Conservation (phyloP, 2,113 vertebrate species). For the Numida meleagris region DNA sequence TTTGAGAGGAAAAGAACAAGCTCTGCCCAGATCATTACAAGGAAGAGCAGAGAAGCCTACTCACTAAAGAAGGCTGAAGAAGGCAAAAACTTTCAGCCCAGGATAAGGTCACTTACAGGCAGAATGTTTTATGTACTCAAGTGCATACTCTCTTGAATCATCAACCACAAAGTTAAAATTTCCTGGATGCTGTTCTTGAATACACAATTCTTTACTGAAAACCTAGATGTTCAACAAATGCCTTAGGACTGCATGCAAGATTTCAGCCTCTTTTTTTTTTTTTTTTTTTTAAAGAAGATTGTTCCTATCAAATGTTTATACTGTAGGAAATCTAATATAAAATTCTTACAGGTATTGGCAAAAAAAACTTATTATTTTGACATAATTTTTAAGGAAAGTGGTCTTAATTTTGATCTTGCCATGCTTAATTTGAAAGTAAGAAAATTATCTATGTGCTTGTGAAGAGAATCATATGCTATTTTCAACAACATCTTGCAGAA, state of each 20-base stretch:
- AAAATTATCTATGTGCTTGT: not conserved
- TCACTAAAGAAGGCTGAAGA: not conserved
- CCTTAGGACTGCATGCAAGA: not conserved
- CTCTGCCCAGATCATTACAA: not conserved
- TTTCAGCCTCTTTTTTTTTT: not conserved
- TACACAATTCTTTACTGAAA: not conserved
- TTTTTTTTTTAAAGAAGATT: not conserved
- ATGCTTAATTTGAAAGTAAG: not conserved
- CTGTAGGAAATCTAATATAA: not conserved
- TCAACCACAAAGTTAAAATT: not conserved
- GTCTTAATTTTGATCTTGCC: not conserved
- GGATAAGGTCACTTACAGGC: not conserved
- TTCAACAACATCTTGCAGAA: not conserved
- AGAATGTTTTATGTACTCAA: not conserved
- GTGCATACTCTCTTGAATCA: not conserved
- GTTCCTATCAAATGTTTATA: not conserved
- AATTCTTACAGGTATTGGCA: not conserved
- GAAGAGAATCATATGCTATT: not conserved
- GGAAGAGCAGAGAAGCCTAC: not conserved
- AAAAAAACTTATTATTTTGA: not conserved
- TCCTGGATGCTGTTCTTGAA: not conserved
- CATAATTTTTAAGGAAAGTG: not conserved
- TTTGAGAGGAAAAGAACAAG: not conserved
- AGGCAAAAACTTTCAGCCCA: fast-evolving
- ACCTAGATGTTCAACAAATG: not conserved